These are phyloP conservation scores for Aythya baeri DNA, from an alignment of 2,113 vertebrate species.

Conservation along the genomic window DNA sequence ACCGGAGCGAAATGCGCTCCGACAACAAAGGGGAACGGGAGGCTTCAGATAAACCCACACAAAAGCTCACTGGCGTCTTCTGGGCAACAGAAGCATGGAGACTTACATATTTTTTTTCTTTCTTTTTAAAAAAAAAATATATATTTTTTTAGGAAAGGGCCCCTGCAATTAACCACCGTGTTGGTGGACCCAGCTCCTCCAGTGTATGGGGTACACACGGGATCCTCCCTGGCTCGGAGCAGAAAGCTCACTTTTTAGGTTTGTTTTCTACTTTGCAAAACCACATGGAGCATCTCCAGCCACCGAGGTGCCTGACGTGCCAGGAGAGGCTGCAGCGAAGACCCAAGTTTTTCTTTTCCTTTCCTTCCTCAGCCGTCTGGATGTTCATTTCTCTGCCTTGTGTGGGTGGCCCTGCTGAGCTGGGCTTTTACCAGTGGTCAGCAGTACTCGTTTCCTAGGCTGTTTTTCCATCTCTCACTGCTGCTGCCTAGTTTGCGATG, in stretches of 20 bases:
- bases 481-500: background rate
- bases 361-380: background rate
- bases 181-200: background rate
- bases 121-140: no score
- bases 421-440: background rate
- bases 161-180: background rate
- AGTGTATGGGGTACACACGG: background rate
- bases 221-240: background rate
- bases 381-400: background rate
- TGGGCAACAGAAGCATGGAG: slow-evolving; percentile 19
- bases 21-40: slow-evolving; percentile 72
- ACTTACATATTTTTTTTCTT: background rate
- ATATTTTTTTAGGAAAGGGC: background rate
- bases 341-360: background rate
- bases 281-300: background rate
- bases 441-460: no score
- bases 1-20: slow-evolving; percentile 68
- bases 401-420: background rate
- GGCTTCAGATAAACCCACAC: slow-evolving; percentile 65
- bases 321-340: background rate
- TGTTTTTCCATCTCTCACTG: background rate
- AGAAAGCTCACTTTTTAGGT: background rate
- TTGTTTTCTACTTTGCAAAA: background rate
- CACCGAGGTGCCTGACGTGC: background rate
- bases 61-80: slow-evolving; percentile 56